Percentiles rank a stretch among this genome's conserved stretches.
Conservation (phyloP, 2,888 invertebrate species). For the Watsonalla binaria region DNA sequence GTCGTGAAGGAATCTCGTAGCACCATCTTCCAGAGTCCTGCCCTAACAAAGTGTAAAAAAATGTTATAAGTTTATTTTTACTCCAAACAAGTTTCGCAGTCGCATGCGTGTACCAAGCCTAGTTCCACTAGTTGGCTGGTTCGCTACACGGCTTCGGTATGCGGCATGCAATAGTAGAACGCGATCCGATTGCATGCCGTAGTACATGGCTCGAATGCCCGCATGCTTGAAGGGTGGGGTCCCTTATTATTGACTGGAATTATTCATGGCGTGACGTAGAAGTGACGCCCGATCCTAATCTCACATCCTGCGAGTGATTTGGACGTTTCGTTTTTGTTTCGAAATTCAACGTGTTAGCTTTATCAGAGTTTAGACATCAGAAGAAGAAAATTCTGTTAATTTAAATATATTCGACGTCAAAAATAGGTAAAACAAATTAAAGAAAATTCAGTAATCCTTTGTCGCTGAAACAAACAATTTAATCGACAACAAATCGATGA, state of each 20-base stretch:
- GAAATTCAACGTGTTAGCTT: no score
- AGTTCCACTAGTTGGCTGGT: constrained; percentile 1
- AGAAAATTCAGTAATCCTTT: constrained; percentile 1
- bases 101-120: constrained; percentile 21
- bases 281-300: constrained; percentile 62
- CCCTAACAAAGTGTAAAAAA: no score
- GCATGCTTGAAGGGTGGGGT: constrained; percentile 50
- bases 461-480: constrained; percentile 7
- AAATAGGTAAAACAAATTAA: no score
- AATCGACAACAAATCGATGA: constrained; percentile 15
- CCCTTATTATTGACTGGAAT: constrained; percentile 64
- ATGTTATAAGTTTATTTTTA: background rate
- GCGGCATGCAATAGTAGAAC: constrained; percentile 47
- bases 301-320: constrained; percentile 49
- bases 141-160: constrained; percentile 49
- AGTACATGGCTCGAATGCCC: constrained; percentile 61
- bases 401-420: no score
- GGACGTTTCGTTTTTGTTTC: constrained; percentile 19
- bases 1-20: no score
- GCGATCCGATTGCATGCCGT: constrained; percentile 60
- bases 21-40: no score
- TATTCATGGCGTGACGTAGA: constrained; percentile 52
- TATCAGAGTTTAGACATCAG: no score
- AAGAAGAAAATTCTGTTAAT: no score
- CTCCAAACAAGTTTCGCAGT: constrained; percentile 9